Evolutionary conservation across 2,888 invertebrate genomes (phyloP).

Genomic region (Alviniconcha strummeri): DNA sequence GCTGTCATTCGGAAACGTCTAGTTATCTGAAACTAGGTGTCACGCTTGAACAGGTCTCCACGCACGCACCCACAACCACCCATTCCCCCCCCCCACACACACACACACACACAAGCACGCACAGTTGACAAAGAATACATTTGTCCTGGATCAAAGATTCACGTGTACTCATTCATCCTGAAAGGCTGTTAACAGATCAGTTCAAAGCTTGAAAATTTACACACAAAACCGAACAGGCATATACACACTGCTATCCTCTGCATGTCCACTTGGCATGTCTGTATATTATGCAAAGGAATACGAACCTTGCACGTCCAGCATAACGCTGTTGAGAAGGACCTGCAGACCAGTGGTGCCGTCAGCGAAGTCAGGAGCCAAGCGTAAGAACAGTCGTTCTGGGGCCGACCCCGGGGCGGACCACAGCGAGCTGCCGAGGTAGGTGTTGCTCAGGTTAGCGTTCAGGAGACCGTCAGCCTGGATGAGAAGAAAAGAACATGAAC

Average conservation of each 20-base stretch:
- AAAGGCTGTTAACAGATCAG: no score
- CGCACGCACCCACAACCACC: not conserved
- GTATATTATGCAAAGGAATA: not conserved
- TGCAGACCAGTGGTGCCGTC: no score
- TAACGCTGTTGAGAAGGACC: not conserved
- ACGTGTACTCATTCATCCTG: no score
- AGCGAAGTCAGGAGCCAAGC: not conserved
- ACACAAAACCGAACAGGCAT: no score
- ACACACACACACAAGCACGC: not conserved
- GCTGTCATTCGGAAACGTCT: no score
- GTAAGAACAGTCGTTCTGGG: not conserved
- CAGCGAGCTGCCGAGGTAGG: conserved; percentile 2
- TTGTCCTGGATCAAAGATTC: not conserved
- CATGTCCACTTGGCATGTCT: no score
- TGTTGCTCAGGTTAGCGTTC: not conserved
- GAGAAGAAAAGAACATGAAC: not conserved
- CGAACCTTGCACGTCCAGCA: not conserved
- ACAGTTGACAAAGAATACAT: not conserved
- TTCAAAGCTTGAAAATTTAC: no score
- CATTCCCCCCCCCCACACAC: not conserved
- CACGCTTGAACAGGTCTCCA: not conserved
- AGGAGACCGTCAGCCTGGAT: not conserved
- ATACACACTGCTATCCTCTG: no score
- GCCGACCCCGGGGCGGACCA: not conserved
- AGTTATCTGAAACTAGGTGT: no score